Evolutionary conservation across 2,113 vertebrate genomes (phyloP), one percentile per base, ranked within the genome.

Genomic region (Coptodon rendalli): DNA sequence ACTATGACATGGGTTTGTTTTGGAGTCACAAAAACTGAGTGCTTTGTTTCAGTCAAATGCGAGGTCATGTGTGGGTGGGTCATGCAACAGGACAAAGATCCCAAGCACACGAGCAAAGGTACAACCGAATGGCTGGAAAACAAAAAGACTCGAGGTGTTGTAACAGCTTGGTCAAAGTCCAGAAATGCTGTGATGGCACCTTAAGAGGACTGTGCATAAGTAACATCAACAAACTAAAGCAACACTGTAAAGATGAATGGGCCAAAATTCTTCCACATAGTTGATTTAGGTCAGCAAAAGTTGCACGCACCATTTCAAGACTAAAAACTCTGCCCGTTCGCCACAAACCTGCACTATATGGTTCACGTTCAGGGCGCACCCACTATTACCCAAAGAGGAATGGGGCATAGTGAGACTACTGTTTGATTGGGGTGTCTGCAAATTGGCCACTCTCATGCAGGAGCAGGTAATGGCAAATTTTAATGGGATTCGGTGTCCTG

Each of bases 351-450:
- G 40, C 68, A 66, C 19, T 24, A 16, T 82, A 34, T 31, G 13
- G 50, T 83, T 90, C 81, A 63, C 8, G 54, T 63, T 83, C 14
- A 68, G 12, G 16, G 54, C n/a, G 29, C 73, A 89, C 48, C 38
- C 50, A 54, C 63, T 66, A 16, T 88, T 85, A 89, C 54, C 82
- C 57, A 45, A 52, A 85, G 86, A 83, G 48, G 14, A 78, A 34
- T 61, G 53, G 80, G 61, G 59, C 43, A 29, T 34, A 63, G 83
- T 13, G n/a, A 8, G 82, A 68, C 81, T 50, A 82, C 81, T 86
- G 89, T 90, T 92, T 94, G 92, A 92, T 90, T 90, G 84, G 87
- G 24, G 50, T 91, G 80, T 53, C 83, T 92, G 81, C 81, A 90
- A 85, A 93, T 91, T 92, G 91, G 87, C 83, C 17, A 53, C 81